Percentiles rank a stretch among this genome's conserved stretches.
Conservation (phyloP, 2,888 invertebrate genomes). For the Caenorhabditis auriculariae region DNA sequence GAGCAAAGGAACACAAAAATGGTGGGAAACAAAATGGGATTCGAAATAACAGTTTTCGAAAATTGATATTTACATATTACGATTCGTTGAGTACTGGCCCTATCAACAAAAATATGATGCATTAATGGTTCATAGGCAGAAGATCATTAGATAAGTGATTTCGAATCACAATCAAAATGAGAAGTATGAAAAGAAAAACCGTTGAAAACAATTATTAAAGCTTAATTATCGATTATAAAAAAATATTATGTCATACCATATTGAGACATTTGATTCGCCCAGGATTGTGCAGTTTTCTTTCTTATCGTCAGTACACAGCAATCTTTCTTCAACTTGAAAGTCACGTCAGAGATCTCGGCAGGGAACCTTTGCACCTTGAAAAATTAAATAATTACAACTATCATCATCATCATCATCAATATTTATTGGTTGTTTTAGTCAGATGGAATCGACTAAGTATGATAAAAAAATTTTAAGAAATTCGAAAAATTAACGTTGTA, state of each 20-base stretch:
- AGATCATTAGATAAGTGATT: not conserved
- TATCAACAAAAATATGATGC: not conserved
- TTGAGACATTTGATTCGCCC: constrained; percentile 41
- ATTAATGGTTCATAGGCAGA: not conserved
- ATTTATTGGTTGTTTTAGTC: no score
- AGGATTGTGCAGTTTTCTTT: constrained; percentile 35
- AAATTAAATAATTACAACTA: not conserved
- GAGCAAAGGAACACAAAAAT: no score
- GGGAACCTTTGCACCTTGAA: constrained; percentile 33
- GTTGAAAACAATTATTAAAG: not conserved
- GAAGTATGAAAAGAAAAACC: not conserved
- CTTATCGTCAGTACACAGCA: constrained; percentile 36
- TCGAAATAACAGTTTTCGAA: not conserved
- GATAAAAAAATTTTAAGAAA: no score
- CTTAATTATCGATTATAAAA: not conserved
- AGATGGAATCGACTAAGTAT: no score
- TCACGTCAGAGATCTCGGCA: constrained; percentile 31
- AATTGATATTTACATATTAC: not conserved
- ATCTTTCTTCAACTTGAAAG: constrained; percentile 43
- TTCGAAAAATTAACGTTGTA: no score
- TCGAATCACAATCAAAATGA: not conserved
- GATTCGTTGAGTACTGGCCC: not conserved
- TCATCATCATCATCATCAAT: no score
- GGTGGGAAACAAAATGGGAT: not conserved
- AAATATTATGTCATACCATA: constrained; percentile 28